phyloP scores from a whole-genome alignment of 2,113 vertebrate species.

The Anarrhichthys ocellatus region DNA sequence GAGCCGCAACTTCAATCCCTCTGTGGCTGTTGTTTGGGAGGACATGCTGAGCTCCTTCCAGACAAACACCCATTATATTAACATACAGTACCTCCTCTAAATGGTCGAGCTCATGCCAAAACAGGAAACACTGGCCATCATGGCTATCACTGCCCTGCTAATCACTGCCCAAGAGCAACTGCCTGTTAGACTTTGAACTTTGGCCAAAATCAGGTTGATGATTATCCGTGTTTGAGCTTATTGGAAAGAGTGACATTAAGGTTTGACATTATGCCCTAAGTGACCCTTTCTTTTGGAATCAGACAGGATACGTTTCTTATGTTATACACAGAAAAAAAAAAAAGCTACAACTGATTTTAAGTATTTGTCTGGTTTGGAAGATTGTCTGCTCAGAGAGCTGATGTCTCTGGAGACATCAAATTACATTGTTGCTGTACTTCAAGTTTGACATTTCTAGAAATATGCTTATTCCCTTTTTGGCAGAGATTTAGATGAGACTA shows the following conservation, averaged over 20 bases:
- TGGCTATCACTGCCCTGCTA: neutral
- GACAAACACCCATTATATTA: neutral
- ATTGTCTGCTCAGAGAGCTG: neutral
- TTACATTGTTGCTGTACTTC: neutral
- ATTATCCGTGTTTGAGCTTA: neutral
- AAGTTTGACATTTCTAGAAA: neutral
- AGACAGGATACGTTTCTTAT: neutral
- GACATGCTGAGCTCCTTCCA: slow-evolving; percentile 12
- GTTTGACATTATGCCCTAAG: neutral
- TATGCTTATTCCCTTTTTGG: neutral
- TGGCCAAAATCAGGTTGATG: neutral
- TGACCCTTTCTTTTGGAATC: neutral
- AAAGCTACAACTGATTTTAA: neutral
- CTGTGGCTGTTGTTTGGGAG: neutral
- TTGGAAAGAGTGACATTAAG: neutral
- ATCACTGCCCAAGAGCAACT: neutral
- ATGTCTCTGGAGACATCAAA: neutral
- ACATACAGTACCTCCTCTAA: neutral
- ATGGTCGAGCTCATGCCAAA: slow-evolving; percentile 10
- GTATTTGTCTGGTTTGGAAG: neutral
- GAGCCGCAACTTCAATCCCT: neutral
- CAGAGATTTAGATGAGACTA: neutral
- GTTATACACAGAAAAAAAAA: neutral
- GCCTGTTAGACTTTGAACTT: slow-evolving; percentile 10
- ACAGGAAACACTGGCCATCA: slow-evolving; percentile 30